phyloP scores from a whole-genome alignment of 2,888 invertebrate species.

The Dioctria linearis region DNA sequence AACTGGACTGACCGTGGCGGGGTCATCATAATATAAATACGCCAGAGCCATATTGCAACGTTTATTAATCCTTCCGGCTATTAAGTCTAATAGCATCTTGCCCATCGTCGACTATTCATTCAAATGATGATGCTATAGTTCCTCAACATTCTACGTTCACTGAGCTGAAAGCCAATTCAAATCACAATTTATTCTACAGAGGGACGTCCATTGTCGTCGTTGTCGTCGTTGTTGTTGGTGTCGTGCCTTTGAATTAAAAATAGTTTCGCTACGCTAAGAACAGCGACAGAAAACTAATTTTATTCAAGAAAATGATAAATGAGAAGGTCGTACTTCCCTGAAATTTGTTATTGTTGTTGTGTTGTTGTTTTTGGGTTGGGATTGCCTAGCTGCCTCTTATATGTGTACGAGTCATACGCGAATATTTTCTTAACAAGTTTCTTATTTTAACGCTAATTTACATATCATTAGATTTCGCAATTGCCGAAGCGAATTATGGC shows the following conservation, averaged over 20 bases:
- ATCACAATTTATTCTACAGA: too few species aligned
- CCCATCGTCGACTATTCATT: slow-evolving; percentile 16
- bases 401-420: too few species aligned
- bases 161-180: neutral
- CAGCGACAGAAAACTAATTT: slow-evolving; percentile 9
- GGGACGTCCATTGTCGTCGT: neutral
- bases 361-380: too few species aligned
- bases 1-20: slow-evolving; percentile 4
- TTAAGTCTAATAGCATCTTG: slow-evolving; percentile 39
- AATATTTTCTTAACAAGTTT: slow-evolving; percentile 14
- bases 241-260: slow-evolving; percentile 16
- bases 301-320: slow-evolving; percentile 33
- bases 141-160: neutral
- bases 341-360: neutral
- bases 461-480: slow-evolving; percentile 32
- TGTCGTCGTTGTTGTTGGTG: neutral
- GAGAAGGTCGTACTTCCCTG: slow-evolving; percentile 31
- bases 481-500: neutral
- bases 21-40: slow-evolving; percentile 3
- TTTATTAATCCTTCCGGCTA: slow-evolving; percentile 47
- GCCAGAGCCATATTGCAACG: slow-evolving; percentile 15
- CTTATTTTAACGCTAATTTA: slow-evolving; percentile 31
- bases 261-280: neutral
- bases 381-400: too few species aligned
- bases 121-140: slow-evolving; percentile 1